Conservation (phyloP, 1,140 invertebrate genomes). For the Danaus plexippus region DNA sequence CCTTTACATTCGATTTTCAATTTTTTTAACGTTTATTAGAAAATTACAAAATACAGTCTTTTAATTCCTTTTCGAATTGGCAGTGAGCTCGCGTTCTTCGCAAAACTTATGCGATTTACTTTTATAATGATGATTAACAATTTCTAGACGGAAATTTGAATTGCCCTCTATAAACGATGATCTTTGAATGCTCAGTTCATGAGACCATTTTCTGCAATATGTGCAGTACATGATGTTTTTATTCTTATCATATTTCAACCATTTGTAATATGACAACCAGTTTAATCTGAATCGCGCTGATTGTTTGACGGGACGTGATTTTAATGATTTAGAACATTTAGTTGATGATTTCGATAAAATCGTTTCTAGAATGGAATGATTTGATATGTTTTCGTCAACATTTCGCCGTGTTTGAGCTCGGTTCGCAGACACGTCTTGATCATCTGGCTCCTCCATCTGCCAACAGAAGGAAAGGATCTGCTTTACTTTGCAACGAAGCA, state of each 20-base stretch:
- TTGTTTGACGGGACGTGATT: slow-evolving; percentile 11
- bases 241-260: slow-evolving; percentile 78
- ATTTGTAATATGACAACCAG: slow-evolving; percentile 47
- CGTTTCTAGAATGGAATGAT: neutral
- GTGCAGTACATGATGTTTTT: slow-evolving; percentile 81
- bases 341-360: neutral
- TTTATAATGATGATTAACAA: slow-evolving; percentile 83
- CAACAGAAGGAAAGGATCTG: slow-evolving; percentile 79
- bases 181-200: slow-evolving; percentile 77
- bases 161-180: slow-evolving; percentile 84
- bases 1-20: no score
- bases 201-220: slow-evolving; percentile 80
- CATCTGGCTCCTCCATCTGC: slow-evolving; percentile 64
- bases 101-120: slow-evolving; percentile 82
- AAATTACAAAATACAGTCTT: no score
- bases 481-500: slow-evolving; percentile 23
- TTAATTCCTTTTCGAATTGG: slow-evolving; percentile 13
- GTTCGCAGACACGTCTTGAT: slow-evolving; percentile 13
- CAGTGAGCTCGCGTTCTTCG: slow-evolving; percentile 55
- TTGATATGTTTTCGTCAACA: no score
- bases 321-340: slow-evolving; percentile 7
- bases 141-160: slow-evolving; percentile 81
- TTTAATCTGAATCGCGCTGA: slow-evolving; percentile 12
- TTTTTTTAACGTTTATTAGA: no score
- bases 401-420: neutral